Conservation (phyloP, 2,888 invertebrate genomes). For the Pandemis cinnamomeana region DNA sequence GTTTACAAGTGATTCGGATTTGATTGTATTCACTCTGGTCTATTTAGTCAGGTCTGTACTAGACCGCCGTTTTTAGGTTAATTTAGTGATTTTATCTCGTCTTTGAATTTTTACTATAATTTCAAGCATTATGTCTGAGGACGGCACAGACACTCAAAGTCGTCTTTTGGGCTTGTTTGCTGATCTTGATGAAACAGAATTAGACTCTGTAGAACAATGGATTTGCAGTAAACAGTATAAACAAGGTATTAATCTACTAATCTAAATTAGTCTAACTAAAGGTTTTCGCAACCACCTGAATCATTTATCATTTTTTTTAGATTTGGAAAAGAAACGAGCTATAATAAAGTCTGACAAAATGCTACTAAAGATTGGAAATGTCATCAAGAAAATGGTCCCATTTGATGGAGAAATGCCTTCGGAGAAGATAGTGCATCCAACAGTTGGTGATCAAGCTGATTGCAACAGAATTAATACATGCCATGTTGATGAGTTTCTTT, state of each 20-base stretch:
- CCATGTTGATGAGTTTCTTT: constrained; percentile 89
- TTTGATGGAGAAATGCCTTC: constrained; percentile 71
- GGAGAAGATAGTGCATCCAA: constrained; percentile 72
- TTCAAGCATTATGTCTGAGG: constrained; percentile 56
- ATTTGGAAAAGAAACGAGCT: constrained; percentile 62
- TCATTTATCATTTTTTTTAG: constrained; percentile 53
- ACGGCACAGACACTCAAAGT: constrained; percentile 57
- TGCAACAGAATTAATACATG: constrained; percentile 81
- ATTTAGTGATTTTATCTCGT: background rate
- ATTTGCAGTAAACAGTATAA: constrained; percentile 68
- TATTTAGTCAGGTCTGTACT: too few species aligned
- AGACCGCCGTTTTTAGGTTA: background rate
- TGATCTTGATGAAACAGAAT: constrained; percentile 61
- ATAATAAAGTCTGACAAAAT: constrained; percentile 60
- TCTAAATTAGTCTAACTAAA: background rate
- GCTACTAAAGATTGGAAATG: constrained; percentile 65
- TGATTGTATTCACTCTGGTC: too few species aligned
- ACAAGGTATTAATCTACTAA: constrained; percentile 57
- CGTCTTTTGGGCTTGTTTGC: constrained; percentile 66
- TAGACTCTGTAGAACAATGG: constrained; percentile 70
- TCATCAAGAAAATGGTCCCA: constrained; percentile 69
- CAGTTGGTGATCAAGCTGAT: constrained; percentile 79
- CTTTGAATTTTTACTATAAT: background rate
- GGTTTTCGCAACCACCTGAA: background rate
- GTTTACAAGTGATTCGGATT: too few species aligned